These are phyloP conservation scores for Odocoileus virginianus DNA, from an alignment of 2,113 vertebrate genomes.

Conservation along the genomic window DNA sequence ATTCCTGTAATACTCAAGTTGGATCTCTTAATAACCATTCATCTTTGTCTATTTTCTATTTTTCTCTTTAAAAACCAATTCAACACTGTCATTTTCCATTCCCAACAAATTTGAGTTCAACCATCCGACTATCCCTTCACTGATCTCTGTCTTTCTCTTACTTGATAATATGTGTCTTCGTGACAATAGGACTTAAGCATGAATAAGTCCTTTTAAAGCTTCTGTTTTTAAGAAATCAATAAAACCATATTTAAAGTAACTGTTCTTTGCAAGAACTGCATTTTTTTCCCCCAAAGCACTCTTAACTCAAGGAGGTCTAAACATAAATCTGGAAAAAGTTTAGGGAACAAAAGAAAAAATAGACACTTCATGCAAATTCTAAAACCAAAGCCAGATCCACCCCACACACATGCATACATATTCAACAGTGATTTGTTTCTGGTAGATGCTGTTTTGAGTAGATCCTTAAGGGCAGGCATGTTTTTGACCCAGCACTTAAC, in stretches of 20 bases:
- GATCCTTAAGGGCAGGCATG: not conserved
- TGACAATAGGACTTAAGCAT: not conserved
- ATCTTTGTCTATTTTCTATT: not conserved
- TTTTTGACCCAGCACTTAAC: not conserved
- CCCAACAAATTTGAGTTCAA: not conserved
- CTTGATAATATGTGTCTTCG: not conserved
- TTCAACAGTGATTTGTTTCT: not conserved
- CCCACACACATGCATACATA: not conserved
- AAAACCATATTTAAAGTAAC: not conserved
- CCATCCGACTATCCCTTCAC: not conserved
- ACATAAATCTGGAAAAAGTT: slow-evolving; percentile 32
- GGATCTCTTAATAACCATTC: not conserved
- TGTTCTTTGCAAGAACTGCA: not conserved
- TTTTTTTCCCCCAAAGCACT: not conserved
- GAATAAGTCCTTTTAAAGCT: not conserved
- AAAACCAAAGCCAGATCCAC: not conserved
- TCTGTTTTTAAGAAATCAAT: not conserved
- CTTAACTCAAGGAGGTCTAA: not conserved
- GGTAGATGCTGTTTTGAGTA: not conserved
- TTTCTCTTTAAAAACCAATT: slow-evolving; percentile 5
- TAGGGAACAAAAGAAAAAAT: slow-evolving; percentile 41
- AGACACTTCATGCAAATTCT: slow-evolving; percentile 9
- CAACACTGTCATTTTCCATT: not conserved
- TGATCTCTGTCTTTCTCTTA: not conserved
- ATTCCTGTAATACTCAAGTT: not conserved